Evolutionary conservation across 2,797 vertebrate genomes (phyloP).

Genomic region (Crocodylus rhombifer): DNA sequence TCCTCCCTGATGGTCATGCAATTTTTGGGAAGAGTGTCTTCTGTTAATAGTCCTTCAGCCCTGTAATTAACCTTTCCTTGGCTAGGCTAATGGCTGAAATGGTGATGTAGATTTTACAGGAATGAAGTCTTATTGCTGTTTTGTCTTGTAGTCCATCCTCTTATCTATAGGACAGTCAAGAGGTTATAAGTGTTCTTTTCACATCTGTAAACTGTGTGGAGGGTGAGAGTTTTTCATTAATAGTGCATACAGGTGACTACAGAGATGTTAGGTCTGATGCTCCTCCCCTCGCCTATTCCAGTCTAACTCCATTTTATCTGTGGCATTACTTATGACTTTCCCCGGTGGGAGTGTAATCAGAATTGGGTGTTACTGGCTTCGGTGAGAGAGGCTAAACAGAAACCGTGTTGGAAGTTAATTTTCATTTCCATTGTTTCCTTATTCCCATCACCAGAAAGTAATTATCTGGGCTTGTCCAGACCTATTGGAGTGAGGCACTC

Average conservation of each 20-base stretch:
- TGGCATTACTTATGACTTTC: neutral
- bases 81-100: neutral
- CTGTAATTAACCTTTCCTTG: neutral
- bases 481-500: neutral
- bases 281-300: neutral
- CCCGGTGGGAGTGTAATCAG: too few species aligned
- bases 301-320: neutral
- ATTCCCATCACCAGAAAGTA: accelerated
- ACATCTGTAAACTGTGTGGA: neutral
- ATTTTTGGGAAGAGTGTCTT: neutral
- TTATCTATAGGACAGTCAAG: neutral
- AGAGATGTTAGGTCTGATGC: neutral
- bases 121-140: neutral
- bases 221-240: neutral
- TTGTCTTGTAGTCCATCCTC: neutral
- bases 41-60: neutral
- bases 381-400: neutral
- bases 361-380: neutral
- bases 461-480: slow-evolving; percentile 6
- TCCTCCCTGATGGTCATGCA: neutral
- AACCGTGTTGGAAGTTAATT: neutral
- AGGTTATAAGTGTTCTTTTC: neutral
- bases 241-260: neutral
- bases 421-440: neutral
- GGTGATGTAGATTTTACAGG: neutral